These are phyloP conservation scores for Cheilosia grossa DNA, from an alignment of 2,888 invertebrate species.

Conservation along the genomic window DNA sequence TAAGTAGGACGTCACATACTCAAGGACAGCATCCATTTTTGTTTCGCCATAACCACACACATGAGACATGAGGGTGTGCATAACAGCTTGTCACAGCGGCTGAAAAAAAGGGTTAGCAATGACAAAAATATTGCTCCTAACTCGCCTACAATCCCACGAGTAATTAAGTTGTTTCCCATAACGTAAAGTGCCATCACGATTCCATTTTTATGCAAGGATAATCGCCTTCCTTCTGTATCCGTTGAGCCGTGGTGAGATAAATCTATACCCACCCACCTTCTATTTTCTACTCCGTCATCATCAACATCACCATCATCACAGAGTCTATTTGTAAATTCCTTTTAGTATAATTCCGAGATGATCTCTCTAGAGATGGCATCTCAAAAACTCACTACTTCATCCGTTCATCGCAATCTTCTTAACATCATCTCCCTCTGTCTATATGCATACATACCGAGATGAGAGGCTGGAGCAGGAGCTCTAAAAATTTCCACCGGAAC, in stretches of 20 bases:
- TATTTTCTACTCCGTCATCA: slow-evolving; percentile 5
- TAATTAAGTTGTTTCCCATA: slow-evolving; percentile 70
- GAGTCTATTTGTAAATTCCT: slow-evolving; percentile 72
- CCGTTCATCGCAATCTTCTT: slow-evolving; percentile 65
- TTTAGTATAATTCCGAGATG: slow-evolving; percentile 73
- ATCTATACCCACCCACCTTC: background rate
- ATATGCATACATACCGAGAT: background rate
- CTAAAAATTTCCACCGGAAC: slow-evolving; percentile 10
- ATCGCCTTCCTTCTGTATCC: slow-evolving; percentile 18
- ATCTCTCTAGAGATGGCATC: slow-evolving; percentile 65
- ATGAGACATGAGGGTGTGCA: background rate
- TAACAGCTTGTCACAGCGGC: slow-evolving; percentile 18
- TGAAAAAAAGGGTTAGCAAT: background rate
- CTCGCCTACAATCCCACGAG: slow-evolving; percentile 64
- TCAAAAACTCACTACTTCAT: slow-evolving; percentile 58
- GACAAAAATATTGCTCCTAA: slow-evolving; percentile 45
- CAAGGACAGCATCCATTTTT: slow-evolving; percentile 53
- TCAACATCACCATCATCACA: slow-evolving; percentile 24
- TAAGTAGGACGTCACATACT: slow-evolving; percentile 45
- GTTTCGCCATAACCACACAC: slow-evolving; percentile 2
- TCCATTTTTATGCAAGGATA: slow-evolving; percentile 15
- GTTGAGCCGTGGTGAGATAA: slow-evolving; percentile 21
- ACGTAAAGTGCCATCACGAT: slow-evolving; percentile 48
- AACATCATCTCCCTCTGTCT: slow-evolving; percentile 16
- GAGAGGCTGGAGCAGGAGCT: background rate